phyloP scores from a whole-genome alignment of 2,113 vertebrate species.

The Erpornis zantholeuca region DNA sequence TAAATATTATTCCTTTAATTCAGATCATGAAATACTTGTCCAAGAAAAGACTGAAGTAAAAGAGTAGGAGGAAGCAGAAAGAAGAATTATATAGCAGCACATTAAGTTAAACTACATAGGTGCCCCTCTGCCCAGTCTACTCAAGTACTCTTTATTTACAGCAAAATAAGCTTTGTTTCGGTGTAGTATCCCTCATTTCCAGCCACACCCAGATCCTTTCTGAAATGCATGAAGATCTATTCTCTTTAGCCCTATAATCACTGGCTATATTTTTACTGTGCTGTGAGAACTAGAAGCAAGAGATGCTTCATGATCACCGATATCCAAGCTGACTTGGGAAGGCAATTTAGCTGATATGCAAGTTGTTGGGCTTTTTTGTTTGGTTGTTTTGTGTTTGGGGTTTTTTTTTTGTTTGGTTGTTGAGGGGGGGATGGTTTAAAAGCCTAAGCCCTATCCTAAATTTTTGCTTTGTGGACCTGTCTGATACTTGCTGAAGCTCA shows the following conservation, averaged over 20 bases:
- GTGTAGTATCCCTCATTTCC: neutral
- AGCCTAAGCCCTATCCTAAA: neutral
- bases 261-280: neutral
- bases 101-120: neutral
- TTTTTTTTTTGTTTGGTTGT: neutral
- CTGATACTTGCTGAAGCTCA: neutral
- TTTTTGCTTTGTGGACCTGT: neutral
- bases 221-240: neutral
- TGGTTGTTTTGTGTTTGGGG: neutral
- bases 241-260: neutral
- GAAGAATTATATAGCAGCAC: neutral
- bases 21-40: neutral
- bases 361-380: neutral
- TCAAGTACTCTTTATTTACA: neutral
- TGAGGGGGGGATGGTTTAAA: neutral
- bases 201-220: neutral
- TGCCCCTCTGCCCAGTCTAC: neutral
- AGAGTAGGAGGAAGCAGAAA: neutral
- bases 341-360: neutral
- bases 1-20: slow-evolving; percentile 37
- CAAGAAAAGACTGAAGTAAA: neutral
- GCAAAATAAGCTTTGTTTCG: neutral
- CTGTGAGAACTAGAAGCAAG: neutral
- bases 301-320: neutral
- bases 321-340: neutral